Percentiles rank a stretch among this genome's conserved stretches.
Conservation (phyloP, 1,140 invertebrate species). For the Phortica variegata region DNA sequence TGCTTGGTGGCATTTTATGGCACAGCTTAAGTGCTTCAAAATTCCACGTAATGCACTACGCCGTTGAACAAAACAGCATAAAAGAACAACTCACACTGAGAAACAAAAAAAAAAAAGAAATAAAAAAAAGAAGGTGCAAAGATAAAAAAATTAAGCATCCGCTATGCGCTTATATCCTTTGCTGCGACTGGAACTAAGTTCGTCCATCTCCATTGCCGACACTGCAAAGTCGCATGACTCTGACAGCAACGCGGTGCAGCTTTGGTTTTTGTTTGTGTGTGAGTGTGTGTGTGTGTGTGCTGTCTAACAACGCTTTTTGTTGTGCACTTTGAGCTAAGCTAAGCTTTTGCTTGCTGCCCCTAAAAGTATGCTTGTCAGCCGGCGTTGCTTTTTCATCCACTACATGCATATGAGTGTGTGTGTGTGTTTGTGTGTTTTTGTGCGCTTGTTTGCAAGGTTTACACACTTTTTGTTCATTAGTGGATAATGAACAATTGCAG, state of each 20-base stretch:
- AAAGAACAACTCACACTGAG: slow-evolving; percentile 26
- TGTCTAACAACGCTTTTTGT: too few species aligned
- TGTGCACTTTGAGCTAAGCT: too few species aligned
- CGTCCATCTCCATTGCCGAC: too few species aligned
- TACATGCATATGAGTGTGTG: too few species aligned
- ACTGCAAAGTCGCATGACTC: too few species aligned
- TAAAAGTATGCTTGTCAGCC: slow-evolving; percentile 24
- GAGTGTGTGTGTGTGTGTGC: too few species aligned
- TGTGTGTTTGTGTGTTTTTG: too few species aligned
- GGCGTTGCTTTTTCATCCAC: slow-evolving; percentile 40
- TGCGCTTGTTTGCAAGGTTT: slow-evolving; percentile 42
- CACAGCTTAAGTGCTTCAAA: slow-evolving; percentile 53
- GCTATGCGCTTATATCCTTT: slow-evolving; percentile 17
- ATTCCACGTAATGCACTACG: slow-evolving; percentile 55
- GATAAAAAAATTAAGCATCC: slow-evolving; percentile 43
- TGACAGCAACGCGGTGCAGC: too few species aligned
- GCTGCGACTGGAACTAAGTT: slow-evolving; percentile 6
- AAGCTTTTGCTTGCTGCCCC: not conserved
- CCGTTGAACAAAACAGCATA: slow-evolving; percentile 44
- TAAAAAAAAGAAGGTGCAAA: slow-evolving; percentile 52
- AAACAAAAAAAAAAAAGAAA: slow-evolving; percentile 30
- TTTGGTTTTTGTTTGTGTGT: too few species aligned
- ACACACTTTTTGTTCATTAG: slow-evolving; percentile 53
- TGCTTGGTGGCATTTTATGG: slow-evolving; percentile 47
- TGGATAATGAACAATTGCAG: slow-evolving; percentile 54